phyloP scores from a whole-genome alignment of 2,888 invertebrate species.

The Enchytraeus crypticus region DNA sequence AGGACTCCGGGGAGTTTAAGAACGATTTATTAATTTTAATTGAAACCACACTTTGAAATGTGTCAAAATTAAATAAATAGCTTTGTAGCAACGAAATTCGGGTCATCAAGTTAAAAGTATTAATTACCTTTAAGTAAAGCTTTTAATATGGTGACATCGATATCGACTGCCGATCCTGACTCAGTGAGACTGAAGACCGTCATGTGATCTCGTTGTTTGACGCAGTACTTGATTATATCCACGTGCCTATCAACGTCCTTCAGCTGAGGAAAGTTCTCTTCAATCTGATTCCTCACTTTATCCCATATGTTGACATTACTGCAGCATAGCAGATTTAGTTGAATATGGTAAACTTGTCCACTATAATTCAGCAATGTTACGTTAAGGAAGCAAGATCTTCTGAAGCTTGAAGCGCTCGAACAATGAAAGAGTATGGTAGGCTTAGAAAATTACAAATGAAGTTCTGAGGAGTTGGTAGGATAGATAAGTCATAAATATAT shows the following conservation, averaged over 20 bases:
- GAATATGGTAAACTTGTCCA: constrained; percentile 17
- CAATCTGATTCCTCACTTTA: constrained; percentile 30
- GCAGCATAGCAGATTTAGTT: no score
- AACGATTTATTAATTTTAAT: neutral
- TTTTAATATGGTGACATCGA: constrained; percentile 46
- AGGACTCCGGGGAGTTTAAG: neutral
- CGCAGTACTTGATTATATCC: constrained; percentile 30
- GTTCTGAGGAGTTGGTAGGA: no score
- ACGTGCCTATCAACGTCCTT: constrained; percentile 18
- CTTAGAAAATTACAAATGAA: no score
- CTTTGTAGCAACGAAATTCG: no score
- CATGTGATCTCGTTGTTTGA: constrained; percentile 34
- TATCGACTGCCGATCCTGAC: constrained; percentile 31
- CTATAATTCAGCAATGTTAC: neutral
- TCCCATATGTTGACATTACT: constrained; percentile 24
- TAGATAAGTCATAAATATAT: no score
- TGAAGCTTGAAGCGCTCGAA: no score
- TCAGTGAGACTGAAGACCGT: constrained; percentile 41
- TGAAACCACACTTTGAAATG: neutral
- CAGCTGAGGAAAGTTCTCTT: constrained; percentile 23
- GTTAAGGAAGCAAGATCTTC: no score
- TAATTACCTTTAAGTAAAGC: constrained; percentile 47
- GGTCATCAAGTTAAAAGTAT: no score
- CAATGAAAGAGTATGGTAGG: no score
- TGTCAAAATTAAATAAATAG: neutral